phyloP scores from a whole-genome alignment of 1,140 invertebrate genomes.

The Procambarus virginalis region DNA sequence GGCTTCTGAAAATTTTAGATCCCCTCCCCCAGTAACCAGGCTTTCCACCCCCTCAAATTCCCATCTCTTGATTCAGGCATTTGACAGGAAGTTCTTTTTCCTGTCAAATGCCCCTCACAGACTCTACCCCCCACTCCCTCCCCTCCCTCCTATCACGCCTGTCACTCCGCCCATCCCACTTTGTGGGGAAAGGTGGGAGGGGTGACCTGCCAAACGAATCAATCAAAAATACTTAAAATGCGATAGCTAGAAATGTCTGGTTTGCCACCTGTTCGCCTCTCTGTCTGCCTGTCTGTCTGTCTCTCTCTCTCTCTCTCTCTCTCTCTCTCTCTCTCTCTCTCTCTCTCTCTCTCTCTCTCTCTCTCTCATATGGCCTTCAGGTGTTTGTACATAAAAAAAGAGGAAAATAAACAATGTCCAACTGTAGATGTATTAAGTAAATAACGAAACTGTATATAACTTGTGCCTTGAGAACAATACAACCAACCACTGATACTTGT shows the following conservation, averaged over 20 bases:
- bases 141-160: too few species aligned
- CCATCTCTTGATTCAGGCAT: too few species aligned
- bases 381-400: slow-evolving; percentile 48
- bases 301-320: too few species aligned
- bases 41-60: too few species aligned
- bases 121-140: too few species aligned
- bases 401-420: slow-evolving; percentile 35
- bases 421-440: slow-evolving; percentile 59
- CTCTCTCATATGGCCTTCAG: slow-evolving; percentile 14
- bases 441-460: slow-evolving; percentile 58
- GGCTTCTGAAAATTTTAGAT: too few species aligned
- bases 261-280: neutral
- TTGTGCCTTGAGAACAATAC: slow-evolving; percentile 58
- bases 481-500: slow-evolving; percentile 40
- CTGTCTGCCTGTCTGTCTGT: neutral
- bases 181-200: neutral
- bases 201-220: slow-evolving; percentile 44
- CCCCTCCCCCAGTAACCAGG: too few species aligned
- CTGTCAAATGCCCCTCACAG: too few species aligned
- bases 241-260: slow-evolving; percentile 47
- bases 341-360: too few species aligned
- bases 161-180: too few species aligned
- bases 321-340: neutral
- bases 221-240: slow-evolving; percentile 32
- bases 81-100: too few species aligned